Conservation (phyloP, 2,113 vertebrate genomes). For the Otis tarda region DNA sequence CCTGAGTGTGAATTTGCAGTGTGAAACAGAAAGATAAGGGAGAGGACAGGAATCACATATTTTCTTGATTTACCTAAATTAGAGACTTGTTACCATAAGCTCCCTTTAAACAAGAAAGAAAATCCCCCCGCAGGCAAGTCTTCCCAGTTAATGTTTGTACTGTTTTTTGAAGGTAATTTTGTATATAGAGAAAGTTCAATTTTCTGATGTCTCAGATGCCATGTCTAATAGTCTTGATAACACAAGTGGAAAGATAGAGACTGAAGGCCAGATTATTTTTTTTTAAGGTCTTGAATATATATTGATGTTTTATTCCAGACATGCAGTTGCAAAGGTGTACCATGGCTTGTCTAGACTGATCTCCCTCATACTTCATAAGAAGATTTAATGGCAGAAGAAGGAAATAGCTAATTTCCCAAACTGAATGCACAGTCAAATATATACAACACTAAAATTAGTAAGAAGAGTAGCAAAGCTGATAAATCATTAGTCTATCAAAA, state of each 20-base stretch:
- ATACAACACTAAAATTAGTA: background rate
- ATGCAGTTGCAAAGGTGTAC: background rate
- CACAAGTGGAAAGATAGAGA: background rate
- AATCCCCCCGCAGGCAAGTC: background rate
- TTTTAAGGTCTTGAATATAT: background rate
- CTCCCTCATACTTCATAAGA: background rate
- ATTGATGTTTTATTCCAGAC: background rate
- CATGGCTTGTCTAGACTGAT: background rate
- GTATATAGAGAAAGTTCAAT: background rate
- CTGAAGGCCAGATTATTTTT: background rate
- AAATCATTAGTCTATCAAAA: background rate
- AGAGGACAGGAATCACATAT: background rate
- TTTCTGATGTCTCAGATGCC: background rate
- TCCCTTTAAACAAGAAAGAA: background rate
- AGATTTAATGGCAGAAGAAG: background rate
- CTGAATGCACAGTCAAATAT: background rate
- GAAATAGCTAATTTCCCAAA: background rate
- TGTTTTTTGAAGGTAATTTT: background rate
- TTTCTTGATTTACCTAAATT: background rate
- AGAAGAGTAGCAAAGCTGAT: background rate
- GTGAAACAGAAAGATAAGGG: background rate
- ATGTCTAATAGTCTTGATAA: background rate
- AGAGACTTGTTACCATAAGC: background rate
- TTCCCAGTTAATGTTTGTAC: background rate
- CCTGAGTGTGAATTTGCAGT: background rate